These are phyloP conservation scores for Beaufortia kweichowensis DNA, from an alignment of 2,113 vertebrate species.

Conservation along the genomic window DNA sequence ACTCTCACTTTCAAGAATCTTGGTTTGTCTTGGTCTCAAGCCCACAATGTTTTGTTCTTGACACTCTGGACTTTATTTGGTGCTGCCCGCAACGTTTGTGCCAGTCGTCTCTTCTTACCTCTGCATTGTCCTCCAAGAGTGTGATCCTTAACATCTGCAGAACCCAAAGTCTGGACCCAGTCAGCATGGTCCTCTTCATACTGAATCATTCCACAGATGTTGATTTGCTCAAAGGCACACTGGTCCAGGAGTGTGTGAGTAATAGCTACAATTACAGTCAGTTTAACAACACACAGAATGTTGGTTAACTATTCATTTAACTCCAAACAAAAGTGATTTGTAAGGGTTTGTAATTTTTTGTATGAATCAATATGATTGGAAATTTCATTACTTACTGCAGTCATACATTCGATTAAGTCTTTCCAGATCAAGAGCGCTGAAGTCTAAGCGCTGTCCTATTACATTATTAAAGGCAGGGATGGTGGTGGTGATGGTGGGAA, in stretches of 20 bases:
- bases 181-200: conserved; percentile 68
- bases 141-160: conserved; percentile 69
- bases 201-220: conserved; percentile 86
- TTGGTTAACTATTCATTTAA: background rate
- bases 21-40: too few species aligned
- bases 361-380: background rate
- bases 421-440: conserved; percentile 79
- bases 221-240: conserved; percentile 79
- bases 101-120: too few species aligned
- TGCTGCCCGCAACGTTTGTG: too few species aligned
- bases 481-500: conserved; percentile 80
- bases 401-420: conserved; percentile 86
- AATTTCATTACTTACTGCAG: conserved; percentile 75
- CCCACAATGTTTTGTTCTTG: too few species aligned
- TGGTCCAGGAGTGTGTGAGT: conserved; percentile 80
- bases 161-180: conserved; percentile 67
- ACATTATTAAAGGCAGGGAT: conserved; percentile 78
- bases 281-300: background rate
- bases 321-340: too few species aligned
- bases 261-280: conserved; percentile 63
- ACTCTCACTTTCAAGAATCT: too few species aligned
- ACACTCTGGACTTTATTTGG: too few species aligned
- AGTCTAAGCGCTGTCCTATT: conserved; percentile 81
- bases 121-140: conserved; percentile 79
- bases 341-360: too few species aligned